phyloP scores from a whole-genome alignment of 2,888 invertebrate species.

The Idaea straminata region DNA sequence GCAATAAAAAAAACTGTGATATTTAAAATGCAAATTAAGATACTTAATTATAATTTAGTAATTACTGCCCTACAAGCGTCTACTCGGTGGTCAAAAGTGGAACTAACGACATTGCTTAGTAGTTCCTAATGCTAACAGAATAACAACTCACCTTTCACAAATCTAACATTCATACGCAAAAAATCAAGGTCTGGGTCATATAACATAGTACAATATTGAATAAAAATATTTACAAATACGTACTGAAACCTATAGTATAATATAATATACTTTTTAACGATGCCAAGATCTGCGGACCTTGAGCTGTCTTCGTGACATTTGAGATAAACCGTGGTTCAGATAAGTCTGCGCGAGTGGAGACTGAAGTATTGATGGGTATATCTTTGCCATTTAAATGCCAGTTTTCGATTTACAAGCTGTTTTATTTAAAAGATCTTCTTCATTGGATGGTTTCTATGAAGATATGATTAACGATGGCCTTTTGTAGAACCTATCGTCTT shows the following conservation, averaged over 20 bases:
- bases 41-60: background rate
- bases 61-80: background rate
- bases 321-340: conserved; percentile 53
- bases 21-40: background rate
- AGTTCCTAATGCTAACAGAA: background rate
- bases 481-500: background rate
- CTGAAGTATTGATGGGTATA: conserved; percentile 13
- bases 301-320: conserved; percentile 49
- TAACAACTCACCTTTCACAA: conserved; percentile 1
- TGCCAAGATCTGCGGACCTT: conserved; percentile 52
- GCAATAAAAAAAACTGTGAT: background rate
- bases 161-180: conserved; percentile 2
- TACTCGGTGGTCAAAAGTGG: background rate
- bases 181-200: conserved; percentile 11
- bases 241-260: too few species aligned
- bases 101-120: background rate
- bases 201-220: background rate
- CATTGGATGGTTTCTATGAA: background rate
- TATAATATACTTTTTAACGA: background rate
- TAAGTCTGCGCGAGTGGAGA: conserved; percentile 31
- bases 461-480: background rate
- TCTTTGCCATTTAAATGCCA: background rate
- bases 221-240: background rate
- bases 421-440: too few species aligned
- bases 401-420: background rate